phyloP scores from a whole-genome alignment of 2,797 vertebrate species.

The Bucorvus abyssinicus region DNA sequence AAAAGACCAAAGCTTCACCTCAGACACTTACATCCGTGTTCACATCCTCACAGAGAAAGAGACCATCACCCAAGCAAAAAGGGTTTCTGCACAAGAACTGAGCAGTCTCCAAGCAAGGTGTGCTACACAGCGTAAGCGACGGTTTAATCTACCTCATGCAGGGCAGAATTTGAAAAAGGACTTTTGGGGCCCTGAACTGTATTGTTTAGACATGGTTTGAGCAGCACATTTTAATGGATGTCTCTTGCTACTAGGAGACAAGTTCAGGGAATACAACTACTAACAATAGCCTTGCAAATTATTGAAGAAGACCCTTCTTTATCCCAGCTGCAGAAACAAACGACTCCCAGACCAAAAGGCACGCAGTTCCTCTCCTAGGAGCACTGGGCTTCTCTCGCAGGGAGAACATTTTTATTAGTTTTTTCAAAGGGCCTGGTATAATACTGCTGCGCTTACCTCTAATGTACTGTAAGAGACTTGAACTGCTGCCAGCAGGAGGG shows the following conservation, averaged over 20 bases:
- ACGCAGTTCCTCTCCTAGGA: neutral
- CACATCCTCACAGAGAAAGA: neutral
- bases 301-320: neutral
- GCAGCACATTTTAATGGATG: neutral
- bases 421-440: slow-evolving; percentile 24
- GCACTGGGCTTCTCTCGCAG: neutral
- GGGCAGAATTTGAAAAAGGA: neutral
- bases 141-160: neutral
- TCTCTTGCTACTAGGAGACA: neutral
- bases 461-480: slow-evolving; percentile 1
- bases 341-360: neutral
- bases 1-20: neutral
- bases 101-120: neutral
- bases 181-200: neutral
- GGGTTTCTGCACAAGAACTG: neutral
- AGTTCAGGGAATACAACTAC: neutral
- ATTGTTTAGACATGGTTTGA: neutral
- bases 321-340: slow-evolving; percentile 17
- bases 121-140: accelerated
- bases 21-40: accelerated
- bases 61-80: neutral
- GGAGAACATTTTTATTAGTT: slow-evolving; percentile 17
- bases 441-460: neutral
- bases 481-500: slow-evolving; percentile 8
- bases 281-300: neutral